phyloP scores from a whole-genome alignment of 1,140 invertebrate species.

The Aphelinus atriplicis region DNA sequence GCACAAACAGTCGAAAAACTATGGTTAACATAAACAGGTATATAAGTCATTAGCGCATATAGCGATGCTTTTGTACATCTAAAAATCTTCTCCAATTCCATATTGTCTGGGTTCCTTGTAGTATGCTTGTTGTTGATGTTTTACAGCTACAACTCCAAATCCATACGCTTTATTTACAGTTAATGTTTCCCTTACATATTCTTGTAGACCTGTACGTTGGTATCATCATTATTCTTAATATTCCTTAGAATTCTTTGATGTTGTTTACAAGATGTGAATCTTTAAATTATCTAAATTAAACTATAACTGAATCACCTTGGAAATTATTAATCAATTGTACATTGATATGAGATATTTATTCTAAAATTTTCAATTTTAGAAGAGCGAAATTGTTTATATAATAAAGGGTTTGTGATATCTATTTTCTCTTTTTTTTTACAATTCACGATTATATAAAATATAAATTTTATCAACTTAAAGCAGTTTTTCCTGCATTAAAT shows the following conservation, averaged over 20 bases:
- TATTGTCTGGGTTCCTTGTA: constrained; percentile 18
- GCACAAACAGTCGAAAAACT: constrained; percentile 33
- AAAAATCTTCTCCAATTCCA: constrained; percentile 33
- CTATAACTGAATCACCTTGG: neutral
- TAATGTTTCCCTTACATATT: constrained; percentile 41
- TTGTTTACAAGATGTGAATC: constrained; percentile 23
- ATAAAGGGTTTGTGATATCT: no score
- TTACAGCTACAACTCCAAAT: constrained; percentile 30
- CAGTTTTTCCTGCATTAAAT: constrained; percentile 8
- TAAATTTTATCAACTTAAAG: constrained; percentile 3
- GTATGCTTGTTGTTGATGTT: constrained; percentile 20
- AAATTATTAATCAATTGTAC: neutral
- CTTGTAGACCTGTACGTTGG: constrained; percentile 42
- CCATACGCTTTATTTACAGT: constrained; percentile 41
- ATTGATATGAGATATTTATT: neutral
- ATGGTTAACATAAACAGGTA: constrained; percentile 31
- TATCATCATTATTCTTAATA: constrained; percentile 39
- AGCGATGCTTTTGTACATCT: constrained; percentile 24
- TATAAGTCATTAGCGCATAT: constrained; percentile 22
- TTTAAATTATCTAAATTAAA: constrained; percentile 26
- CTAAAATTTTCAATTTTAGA: constrained; percentile 8
- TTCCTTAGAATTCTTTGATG: constrained; percentile 31
- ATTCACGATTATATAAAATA: constrained; percentile 20
- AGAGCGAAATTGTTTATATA: neutral
- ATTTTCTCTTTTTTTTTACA: constrained; percentile 13